A percentile compares a stretch with the other conserved stretches of the same genome.
Evolutionary conservation across 2,797 vertebrate genomes (phyloP).

Genomic region (Phrynocephalus guinanensis): DNA sequence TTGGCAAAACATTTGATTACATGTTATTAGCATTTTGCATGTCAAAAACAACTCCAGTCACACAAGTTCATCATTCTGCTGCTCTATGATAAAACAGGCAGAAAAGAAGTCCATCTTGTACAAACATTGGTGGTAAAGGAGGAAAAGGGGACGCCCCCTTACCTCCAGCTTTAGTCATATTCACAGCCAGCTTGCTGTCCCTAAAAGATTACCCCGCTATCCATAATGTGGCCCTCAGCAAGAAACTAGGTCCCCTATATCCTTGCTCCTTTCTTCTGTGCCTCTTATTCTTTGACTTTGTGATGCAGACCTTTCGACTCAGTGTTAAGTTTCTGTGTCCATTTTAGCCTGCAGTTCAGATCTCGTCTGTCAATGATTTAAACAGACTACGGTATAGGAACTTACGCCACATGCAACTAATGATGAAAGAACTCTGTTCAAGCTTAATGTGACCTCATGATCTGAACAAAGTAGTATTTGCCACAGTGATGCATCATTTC

Average conservation of each 20-base stretch:
- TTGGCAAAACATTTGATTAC: background rate
- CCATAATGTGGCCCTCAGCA: background rate
- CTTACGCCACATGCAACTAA: background rate
- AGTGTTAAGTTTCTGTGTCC: slow-evolving; percentile 23
- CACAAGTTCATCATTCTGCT: background rate
- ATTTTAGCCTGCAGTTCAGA: slow-evolving; percentile 5
- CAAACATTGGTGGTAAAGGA: too few species aligned
- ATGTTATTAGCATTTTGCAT: background rate
- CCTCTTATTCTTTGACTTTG: background rate
- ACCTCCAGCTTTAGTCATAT: background rate
- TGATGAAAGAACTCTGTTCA: background rate
- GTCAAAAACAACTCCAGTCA: background rate
- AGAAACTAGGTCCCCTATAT: background rate
- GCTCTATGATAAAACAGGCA: background rate
- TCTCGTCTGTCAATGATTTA: background rate
- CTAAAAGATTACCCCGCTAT: background rate
- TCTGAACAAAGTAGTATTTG: slow-evolving; percentile 5
- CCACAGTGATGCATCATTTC: background rate
- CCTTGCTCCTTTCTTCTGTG: too few species aligned
- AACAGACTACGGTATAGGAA: background rate
- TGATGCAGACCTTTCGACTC: background rate
- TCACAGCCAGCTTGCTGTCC: background rate
- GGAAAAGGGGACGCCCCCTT: background rate
- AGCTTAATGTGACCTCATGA: background rate
- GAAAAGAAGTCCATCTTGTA: background rate